Percentiles rank a stretch among this genome's conserved stretches.
Conservation (phyloP, 2,888 invertebrate species). For the Volucella inflata region DNA sequence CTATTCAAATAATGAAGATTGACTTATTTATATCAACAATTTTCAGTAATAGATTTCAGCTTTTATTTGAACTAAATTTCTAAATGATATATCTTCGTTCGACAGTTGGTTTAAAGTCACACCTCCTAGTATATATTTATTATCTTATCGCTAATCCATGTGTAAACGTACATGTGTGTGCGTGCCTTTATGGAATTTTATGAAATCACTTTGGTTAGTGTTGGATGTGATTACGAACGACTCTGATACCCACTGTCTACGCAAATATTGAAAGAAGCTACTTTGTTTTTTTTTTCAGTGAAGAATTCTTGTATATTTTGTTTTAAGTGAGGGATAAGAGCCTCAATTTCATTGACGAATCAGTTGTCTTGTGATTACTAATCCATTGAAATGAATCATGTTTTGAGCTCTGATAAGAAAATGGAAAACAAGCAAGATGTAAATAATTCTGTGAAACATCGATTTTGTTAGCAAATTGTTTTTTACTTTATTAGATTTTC, state of each 20-base stretch:
- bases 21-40: slow-evolving; percentile 12
- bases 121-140: not conserved
- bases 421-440: not conserved
- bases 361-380: not conserved
- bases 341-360: not conserved
- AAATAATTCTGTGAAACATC: too few relatives aligned
- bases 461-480: too few relatives aligned
- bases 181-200: not conserved
- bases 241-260: not conserved
- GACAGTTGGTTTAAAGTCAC: not conserved
- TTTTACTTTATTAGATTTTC: too few relatives aligned
- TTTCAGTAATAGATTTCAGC: not conserved
- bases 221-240: not conserved
- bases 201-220: not conserved
- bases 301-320: slow-evolving; percentile 24
- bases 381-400: not conserved
- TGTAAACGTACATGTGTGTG: not conserved
- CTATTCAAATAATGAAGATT: slow-evolving; percentile 24
- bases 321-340: slow-evolving; percentile 13
- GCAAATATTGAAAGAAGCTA: slow-evolving; percentile 31
- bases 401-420: not conserved
- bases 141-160: slow-evolving; percentile 35
- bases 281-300: slow-evolving; percentile 24
- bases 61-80: slow-evolving; percentile 15
- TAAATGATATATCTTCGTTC: not conserved